Evolutionary conservation across 2,113 vertebrate genomes (phyloP).

Genomic region (Coregonus clupeaformis): DNA sequence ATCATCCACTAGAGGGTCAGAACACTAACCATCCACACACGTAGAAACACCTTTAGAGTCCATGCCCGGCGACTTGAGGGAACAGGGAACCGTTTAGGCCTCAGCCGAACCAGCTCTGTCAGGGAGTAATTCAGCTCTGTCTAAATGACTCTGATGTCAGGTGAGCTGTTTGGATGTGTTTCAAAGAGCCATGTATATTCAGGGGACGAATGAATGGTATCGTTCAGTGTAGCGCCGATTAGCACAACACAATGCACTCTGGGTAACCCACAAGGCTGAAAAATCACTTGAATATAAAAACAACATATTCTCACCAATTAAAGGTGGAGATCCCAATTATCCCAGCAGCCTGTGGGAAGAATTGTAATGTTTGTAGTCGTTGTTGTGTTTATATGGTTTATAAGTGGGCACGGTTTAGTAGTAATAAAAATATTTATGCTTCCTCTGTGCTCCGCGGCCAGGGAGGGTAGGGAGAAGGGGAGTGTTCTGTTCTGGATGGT

Average conservation of each 20-base stretch:
- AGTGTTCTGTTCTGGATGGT: neutral
- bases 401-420: conserved; percentile 1
- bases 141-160: too few relatives aligned
- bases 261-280: conserved; percentile 31
- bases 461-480: neutral
- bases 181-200: neutral
- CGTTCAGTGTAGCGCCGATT: conserved; percentile 9
- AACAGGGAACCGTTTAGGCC: too few relatives aligned
- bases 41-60: too few relatives aligned
- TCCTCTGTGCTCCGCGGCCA: conserved; percentile 1
- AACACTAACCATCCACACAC: too few relatives aligned
- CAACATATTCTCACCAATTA: conserved; percentile 20
- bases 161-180: too few relatives aligned
- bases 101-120: too few relatives aligned
- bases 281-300: neutral
- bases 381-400: conserved; percentile 13
- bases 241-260: conserved; percentile 34
- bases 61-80: too few relatives aligned
- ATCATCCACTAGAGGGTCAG: too few relatives aligned
- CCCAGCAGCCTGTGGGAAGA: conserved; percentile 6
- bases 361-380: neutral
- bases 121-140: too few relatives aligned
- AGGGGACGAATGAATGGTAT: conserved; percentile 8
- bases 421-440: conserved; percentile 20
- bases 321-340: conserved; percentile 17